Evolutionary conservation across 2,888 invertebrate genomes (phyloP).

Genomic region (Dynastes hyllus): DNA sequence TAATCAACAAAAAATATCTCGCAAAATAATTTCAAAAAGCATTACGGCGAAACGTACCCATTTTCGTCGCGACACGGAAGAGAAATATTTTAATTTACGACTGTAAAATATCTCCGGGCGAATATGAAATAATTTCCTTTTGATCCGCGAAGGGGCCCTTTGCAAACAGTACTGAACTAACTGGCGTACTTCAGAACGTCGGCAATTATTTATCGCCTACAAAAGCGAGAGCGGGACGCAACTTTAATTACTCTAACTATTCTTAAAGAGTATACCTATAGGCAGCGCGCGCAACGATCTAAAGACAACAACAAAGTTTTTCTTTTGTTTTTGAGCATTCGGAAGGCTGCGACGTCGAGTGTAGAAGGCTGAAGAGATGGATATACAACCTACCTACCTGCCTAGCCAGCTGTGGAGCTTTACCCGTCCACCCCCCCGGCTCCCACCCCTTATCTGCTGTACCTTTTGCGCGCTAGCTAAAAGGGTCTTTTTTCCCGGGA

Average conservation of each 20-base stretch:
- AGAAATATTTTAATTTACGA: conserved; percentile 36
- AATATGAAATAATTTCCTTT: conserved; percentile 43
- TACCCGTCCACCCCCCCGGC: background rate
- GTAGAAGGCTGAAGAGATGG: background rate
- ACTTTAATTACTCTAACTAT: conserved; percentile 47
- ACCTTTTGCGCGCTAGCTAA: background rate
- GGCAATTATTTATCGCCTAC: conserved; percentile 41
- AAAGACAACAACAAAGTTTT: conserved; percentile 37
- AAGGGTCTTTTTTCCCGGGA: too few relatives aligned
- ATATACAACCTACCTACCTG: background rate
- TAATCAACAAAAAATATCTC: too few relatives aligned
- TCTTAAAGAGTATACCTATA: background rate
- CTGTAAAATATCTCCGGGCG: conserved; percentile 25
- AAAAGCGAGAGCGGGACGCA: conserved; percentile 39
- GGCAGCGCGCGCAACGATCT: background rate
- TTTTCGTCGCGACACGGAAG: too few relatives aligned
- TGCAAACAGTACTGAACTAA: conserved; percentile 28
- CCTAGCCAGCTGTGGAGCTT: background rate
- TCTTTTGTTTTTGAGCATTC: conserved; percentile 36
- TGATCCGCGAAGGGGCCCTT: conserved; percentile 13
- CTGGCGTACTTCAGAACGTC: conserved; percentile 26
- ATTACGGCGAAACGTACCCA: too few relatives aligned
- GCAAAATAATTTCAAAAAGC: too few relatives aligned
- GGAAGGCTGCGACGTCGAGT: conserved; percentile 4
- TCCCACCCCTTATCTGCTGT: background rate